Evolutionary conservation across 2,797 vertebrate genomes (phyloP), one percentile per base, ranked within the genome.

Genomic region (Alosa sapidissima): DNA sequence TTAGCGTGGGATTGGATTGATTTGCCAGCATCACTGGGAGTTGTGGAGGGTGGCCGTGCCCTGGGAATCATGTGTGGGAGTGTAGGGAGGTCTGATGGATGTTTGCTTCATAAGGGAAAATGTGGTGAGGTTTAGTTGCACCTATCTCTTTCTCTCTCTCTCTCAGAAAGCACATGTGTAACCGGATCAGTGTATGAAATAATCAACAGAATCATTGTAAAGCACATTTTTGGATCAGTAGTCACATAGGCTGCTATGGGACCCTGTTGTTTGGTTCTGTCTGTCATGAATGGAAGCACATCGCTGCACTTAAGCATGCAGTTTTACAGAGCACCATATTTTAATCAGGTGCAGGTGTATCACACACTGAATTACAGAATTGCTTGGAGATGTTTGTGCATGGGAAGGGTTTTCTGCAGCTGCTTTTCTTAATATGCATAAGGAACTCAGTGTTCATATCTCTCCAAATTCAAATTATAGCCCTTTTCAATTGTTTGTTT

Each of bases 61-160:
- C 14, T 78, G 72, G 16, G 72, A 78, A 47, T 78, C 72, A 47
- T 47, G 72, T 19, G 72, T 78, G 72, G 72, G 72, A 78, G 65
- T 41, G 36, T 14, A 7, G 72, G 41, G 36, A 78, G 41, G 19
- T 5, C 72, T 45, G 41, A 78, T 78, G 72, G 65, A 45, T 78
- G 72, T 47, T 78, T 45, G 21, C 68, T 41, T 75, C 36, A 36
- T 41, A 41, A 5, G 72, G 72, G 16, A 45, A 45, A 47, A 8
- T 78, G 41, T 78, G 16, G 72, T 47, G 72, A 47, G 72, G 41
- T 45, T 19, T 78, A 78, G 72, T 47, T 19, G 72, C 72, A 78
- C 72, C 72, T 45, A 5, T 21, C 55, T 60, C 55, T 24, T 7
- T 65, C n/a, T 9, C 24, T 4, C 24, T 4, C 24, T 14, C 13